A percentile compares a stretch with the other conserved stretches of the same genome.
Evolutionary conservation across 2,113 vertebrate genomes (phyloP).

Genomic region (Mixornis gularis): DNA sequence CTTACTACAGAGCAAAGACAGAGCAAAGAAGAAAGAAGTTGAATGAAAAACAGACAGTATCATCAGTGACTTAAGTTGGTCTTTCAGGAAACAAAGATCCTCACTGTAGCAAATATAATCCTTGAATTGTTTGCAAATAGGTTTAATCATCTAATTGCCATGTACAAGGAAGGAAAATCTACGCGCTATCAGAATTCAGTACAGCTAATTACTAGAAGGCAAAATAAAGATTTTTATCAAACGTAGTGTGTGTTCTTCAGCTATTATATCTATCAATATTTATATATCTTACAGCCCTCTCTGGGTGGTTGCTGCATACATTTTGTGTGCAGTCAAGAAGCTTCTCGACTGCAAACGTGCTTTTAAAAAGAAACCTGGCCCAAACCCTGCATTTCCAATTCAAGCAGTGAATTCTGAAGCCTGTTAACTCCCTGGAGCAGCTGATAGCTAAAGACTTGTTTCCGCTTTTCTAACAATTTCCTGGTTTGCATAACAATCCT

Average conservation of each 20-base stretch:
- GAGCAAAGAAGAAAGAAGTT: background rate
- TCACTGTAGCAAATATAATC: background rate
- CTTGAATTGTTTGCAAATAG: slow-evolving; percentile 27
- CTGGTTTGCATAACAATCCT: slow-evolving; percentile 52
- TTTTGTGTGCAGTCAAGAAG: background rate
- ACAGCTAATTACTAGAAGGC: slow-evolving; percentile 1
- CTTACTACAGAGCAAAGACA: background rate
- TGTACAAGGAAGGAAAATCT: slow-evolving; percentile 10
- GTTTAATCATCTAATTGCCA: slow-evolving; percentile 34
- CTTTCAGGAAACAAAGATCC: background rate
- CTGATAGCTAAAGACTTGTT: slow-evolving; percentile 58
- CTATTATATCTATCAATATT: slow-evolving; percentile 7
- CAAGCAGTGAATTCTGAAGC: slow-evolving; percentile 18
- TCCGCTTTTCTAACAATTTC: slow-evolving; percentile 54
- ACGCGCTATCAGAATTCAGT: background rate
- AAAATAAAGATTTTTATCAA: slow-evolving; percentile 35
- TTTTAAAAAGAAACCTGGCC: background rate
- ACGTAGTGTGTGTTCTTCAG: background rate
- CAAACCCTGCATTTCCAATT: background rate
- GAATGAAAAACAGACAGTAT: background rate
- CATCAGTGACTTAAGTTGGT: background rate
- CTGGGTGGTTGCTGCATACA: background rate
- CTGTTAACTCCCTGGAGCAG: slow-evolving; percentile 53
- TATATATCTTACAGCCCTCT: slow-evolving; percentile 11
- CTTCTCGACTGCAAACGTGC: background rate